These are phyloP conservation scores for Spilosoma lubricipeda DNA, from an alignment of 2,888 invertebrate species.

Conservation along the genomic window DNA sequence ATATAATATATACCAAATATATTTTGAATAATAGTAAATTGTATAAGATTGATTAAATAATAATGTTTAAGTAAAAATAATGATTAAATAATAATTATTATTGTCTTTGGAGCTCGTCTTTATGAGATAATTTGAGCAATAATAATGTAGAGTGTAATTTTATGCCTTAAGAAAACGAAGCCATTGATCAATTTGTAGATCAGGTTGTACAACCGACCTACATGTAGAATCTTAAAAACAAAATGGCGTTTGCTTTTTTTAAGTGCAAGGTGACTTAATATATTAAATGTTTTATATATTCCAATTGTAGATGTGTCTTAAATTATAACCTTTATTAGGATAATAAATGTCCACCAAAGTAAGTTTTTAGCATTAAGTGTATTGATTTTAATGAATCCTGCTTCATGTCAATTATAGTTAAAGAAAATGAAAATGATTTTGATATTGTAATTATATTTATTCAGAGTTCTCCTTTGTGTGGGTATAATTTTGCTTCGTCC, in stretches of 20 bases:
- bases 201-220: background rate
- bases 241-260: conserved; percentile 13
- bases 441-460: conserved; percentile 68
- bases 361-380: conserved; percentile 52
- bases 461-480: conserved; percentile 56
- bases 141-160: conserved; percentile 36
- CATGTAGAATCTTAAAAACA: conserved; percentile 6
- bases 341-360: conserved; percentile 66
- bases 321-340: conserved; percentile 39
- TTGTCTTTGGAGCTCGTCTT: conserved; percentile 29
- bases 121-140: conserved; percentile 48
- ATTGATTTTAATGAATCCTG: conserved; percentile 70
- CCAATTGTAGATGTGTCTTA: conserved; percentile 50
- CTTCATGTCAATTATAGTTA: conserved; percentile 85
- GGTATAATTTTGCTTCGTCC: conserved; percentile 52
- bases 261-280: conserved; percentile 18
- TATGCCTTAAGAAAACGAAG: conserved; percentile 23
- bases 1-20: conserved; percentile 76
- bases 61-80: conserved; percentile 34
- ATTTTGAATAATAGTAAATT: conserved; percentile 40
- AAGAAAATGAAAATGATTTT: conserved; percentile 62
- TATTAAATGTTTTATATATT: conserved; percentile 35
- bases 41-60: conserved; percentile 38
- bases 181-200: background rate
- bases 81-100: conserved; percentile 25